Conservation (phyloP, 2,113 vertebrate genomes). For the Falco punctatus region DNA sequence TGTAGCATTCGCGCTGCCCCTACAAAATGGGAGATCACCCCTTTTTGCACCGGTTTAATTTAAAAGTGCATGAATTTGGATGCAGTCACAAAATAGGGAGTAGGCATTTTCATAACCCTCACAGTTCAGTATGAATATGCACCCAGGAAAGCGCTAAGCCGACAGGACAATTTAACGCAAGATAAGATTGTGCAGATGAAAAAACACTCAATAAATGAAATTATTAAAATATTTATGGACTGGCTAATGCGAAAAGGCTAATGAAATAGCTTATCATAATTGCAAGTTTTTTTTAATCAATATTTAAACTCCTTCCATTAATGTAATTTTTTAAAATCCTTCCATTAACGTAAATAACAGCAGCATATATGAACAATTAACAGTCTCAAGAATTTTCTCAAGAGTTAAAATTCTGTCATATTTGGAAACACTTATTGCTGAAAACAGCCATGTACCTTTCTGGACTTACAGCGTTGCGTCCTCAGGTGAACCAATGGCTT, state of each 20-base stretch:
- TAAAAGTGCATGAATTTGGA: neutral
- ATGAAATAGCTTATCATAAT: neutral
- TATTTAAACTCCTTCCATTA: constrained; percentile 24
- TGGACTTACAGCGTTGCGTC: neutral
- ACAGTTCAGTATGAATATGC: accelerated
- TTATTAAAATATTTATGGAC: constrained; percentile 40
- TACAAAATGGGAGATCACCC: neutral
- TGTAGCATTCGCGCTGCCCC: neutral
- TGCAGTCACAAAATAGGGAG: neutral
- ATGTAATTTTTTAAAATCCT: neutral
- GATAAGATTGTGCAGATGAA: neutral
- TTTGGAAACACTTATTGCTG: neutral
- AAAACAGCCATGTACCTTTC: neutral
- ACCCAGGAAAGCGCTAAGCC: neutral
- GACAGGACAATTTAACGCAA: neutral
- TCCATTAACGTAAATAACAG: neutral
- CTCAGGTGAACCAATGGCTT: neutral
- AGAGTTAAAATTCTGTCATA: neutral
- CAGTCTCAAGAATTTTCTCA: neutral
- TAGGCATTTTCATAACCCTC: neutral
- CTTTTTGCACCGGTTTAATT: neutral
- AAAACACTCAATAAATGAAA: neutral
- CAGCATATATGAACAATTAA: accelerated
- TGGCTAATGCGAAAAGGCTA: constrained; percentile 3
- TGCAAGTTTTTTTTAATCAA: constrained; percentile 18